Conservation (phyloP, 1,140 invertebrate genomes). For the Palaemon carinicauda region DNA sequence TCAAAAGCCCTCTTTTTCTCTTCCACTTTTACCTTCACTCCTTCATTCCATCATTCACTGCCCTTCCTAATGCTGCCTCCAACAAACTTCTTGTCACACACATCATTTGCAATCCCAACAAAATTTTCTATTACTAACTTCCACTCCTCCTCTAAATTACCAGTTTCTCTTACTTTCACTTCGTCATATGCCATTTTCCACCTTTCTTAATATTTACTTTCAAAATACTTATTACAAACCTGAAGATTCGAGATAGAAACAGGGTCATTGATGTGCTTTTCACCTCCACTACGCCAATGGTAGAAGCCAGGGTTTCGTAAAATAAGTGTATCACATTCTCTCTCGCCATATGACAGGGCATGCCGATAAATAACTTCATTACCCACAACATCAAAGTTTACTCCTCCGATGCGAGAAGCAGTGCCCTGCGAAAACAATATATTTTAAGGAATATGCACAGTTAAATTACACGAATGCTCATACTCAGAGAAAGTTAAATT, state of each 20-base stretch:
- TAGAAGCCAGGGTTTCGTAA: conserved; percentile 94
- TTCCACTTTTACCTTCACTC: no score
- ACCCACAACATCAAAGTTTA: conserved; percentile 88
- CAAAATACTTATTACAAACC: conserved; percentile 63
- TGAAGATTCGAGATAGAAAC: conserved; percentile 91
- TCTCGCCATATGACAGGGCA: conserved; percentile 78
- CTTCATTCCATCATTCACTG: no score
- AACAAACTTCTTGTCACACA: no score
- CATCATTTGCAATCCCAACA: no score
- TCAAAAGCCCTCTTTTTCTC: no score
- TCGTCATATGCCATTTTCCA: no score
- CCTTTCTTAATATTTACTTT: no score
- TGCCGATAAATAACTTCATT: conserved; percentile 88
- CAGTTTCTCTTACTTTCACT: no score
- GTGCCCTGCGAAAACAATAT: conserved; percentile 74
- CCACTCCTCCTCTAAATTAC: no score
- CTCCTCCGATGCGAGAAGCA: conserved; percentile 92
- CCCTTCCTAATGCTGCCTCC: no score
- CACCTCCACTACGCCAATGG: conserved; percentile 96
- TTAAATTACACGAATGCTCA: background rate
- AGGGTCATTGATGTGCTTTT: conserved; percentile 98
- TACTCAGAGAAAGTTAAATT: background rate
- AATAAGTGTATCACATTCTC: conserved; percentile 76
- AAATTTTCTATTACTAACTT: no score
- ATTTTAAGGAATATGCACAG: background rate